phyloP scores from a whole-genome alignment of 2,888 invertebrate species.

The Thyatira batis region DNA sequence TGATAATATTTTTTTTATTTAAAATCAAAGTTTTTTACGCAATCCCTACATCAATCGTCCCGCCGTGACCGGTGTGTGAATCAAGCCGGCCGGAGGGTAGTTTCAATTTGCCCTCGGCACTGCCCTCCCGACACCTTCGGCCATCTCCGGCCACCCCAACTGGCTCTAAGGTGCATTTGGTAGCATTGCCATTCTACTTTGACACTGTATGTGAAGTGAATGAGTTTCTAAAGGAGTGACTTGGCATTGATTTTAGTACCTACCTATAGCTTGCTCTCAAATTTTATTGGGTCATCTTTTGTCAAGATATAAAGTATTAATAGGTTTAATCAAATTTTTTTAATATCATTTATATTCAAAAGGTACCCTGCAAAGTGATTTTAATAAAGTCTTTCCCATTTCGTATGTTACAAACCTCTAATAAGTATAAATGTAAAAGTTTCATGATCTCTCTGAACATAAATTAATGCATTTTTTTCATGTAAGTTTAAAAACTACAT shows the following conservation, averaged over 20 bases:
- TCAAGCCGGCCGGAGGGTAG: conserved; percentile 50
- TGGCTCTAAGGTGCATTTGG: conserved; percentile 17
- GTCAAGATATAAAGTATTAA: too few species aligned
- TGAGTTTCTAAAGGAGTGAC: not conserved
- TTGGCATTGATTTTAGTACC: not conserved
- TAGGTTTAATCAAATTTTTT: too few species aligned
- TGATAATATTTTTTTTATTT: not conserved
- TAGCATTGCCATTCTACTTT: conserved; percentile 8
- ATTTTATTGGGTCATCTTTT: too few species aligned
- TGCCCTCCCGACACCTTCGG: conserved; percentile 20
- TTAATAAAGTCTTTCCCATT: too few species aligned
- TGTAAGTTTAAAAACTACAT: too few species aligned
- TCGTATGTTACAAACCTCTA: too few species aligned
- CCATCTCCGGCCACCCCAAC: conserved; percentile 14
- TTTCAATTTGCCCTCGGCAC: conserved; percentile 65
- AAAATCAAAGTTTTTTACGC: conserved; percentile 29
- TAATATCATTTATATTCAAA: too few species aligned
- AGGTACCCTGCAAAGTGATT: too few species aligned
- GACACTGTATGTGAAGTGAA: not conserved
- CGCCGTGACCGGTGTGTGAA: conserved; percentile 68
- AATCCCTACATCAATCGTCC: conserved; percentile 35
- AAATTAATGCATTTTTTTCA: too few species aligned
- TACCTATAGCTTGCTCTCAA: too few species aligned
- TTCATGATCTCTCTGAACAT: too few species aligned
- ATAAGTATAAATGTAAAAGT: too few species aligned